Conservation (phyloP, 1,140 invertebrate species). For the Brachionus paranguensis region DNA sequence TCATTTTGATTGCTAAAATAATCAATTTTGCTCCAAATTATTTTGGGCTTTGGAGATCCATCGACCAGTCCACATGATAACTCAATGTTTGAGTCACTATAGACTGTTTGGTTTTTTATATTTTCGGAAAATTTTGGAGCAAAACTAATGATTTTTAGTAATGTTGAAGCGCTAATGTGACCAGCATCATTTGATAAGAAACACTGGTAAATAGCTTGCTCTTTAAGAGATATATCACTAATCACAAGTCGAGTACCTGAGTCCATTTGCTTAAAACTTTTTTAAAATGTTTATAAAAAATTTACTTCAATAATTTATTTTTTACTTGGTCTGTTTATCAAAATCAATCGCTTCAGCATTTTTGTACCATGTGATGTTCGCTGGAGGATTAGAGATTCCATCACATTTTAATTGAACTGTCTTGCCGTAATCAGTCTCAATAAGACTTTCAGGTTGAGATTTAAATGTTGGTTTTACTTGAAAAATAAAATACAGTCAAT, state of each 20-base stretch:
- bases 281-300: background rate
- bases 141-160: constrained; percentile 82
- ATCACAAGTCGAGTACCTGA: constrained; percentile 56
- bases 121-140: constrained; percentile 34
- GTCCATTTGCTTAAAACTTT: background rate
- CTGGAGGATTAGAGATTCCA: constrained; percentile 31
- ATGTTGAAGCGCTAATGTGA: constrained; percentile 77
- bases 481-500: background rate
- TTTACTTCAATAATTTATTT: background rate
- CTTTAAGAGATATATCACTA: constrained; percentile 71
- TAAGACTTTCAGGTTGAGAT: constrained; percentile 20
- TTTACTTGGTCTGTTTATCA: constrained; percentile 1
- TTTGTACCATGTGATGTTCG: constrained; percentile 39
- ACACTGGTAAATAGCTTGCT: constrained; percentile 92
- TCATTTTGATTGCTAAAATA: background rate
- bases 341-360: constrained; percentile 32
- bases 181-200: constrained; percentile 80
- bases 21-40: constrained; percentile 17
- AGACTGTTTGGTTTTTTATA: constrained; percentile 25
- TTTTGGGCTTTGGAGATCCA: constrained; percentile 31
- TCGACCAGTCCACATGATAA: constrained; percentile 24
- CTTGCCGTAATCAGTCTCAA: constrained; percentile 36
- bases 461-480: constrained; percentile 28
- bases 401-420: constrained; percentile 24
- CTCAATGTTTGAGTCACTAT: constrained; percentile 21